phyloP scores from a whole-genome alignment of 2,888 invertebrate genomes.

The Yponomeuta cagnagella region DNA sequence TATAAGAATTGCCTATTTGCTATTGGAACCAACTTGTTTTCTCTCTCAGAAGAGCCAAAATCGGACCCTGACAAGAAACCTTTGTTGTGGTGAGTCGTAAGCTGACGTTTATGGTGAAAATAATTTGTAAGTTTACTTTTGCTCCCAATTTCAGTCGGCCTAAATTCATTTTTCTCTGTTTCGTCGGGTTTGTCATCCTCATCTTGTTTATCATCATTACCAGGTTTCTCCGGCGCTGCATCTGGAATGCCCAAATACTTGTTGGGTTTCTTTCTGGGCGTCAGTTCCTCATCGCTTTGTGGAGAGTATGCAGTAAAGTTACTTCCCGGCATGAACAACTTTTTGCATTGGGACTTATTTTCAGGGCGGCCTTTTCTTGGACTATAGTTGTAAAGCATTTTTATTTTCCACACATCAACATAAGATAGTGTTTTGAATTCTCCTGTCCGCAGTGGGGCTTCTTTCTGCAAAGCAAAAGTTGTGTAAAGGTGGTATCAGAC shows the following conservation, averaged over 20 bases:
- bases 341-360: slow-evolving; percentile 35
- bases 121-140: no score
- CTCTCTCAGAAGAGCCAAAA: slow-evolving; percentile 18
- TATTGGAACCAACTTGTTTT: not conserved
- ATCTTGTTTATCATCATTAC: slow-evolving; percentile 1
- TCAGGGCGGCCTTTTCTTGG: slow-evolving; percentile 25
- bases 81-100: no score
- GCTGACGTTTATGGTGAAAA: no score
- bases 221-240: not conserved
- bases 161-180: not conserved
- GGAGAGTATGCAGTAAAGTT: slow-evolving; percentile 26
- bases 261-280: slow-evolving; percentile 35
- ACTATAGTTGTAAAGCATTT: slow-evolving; percentile 46
- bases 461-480: not conserved
- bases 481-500: not conserved
- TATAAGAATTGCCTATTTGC: not conserved
- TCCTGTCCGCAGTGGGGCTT: slow-evolving; percentile 15
- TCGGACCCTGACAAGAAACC: slow-evolving; percentile 14
- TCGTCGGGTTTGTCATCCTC: slow-evolving; percentile 16
- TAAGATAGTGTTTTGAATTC: slow-evolving; percentile 29
- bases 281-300: slow-evolving; percentile 17
- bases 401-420: slow-evolving; percentile 44
- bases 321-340: slow-evolving; percentile 37
- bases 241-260: slow-evolving; percentile 31
- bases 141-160: no score